A percentile compares a stretch with the other conserved stretches of the same genome.
Evolutionary conservation across 2,888 invertebrate species (phyloP).

Genomic region (Orchesellides sinensis): DNA sequence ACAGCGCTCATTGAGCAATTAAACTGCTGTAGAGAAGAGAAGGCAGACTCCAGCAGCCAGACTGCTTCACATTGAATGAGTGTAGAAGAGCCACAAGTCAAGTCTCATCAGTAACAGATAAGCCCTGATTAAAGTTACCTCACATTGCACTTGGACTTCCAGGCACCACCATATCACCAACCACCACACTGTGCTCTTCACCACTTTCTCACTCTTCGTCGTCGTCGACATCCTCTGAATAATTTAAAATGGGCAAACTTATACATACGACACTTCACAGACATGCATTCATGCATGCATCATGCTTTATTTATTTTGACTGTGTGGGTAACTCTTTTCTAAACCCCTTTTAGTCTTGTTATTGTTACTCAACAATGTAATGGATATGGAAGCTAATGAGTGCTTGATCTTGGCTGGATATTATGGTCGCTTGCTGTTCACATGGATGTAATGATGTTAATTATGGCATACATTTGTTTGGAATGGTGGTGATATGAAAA

Average conservation of each 20-base stretch:
- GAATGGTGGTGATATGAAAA: slow-evolving; percentile 32
- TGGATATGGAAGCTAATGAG: neutral
- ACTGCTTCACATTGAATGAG: neutral
- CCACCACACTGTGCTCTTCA: neutral
- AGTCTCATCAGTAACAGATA: slow-evolving; percentile 46
- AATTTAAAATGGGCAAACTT: neutral
- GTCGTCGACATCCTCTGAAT: neutral
- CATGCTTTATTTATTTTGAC: neutral
- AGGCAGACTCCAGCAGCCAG: slow-evolving; percentile 28
- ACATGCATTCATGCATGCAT: neutral
- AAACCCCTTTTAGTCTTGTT: neutral
- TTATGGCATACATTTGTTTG: slow-evolving; percentile 30
- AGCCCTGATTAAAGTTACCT: slow-evolving; percentile 66
- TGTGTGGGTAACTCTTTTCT: too few species aligned
- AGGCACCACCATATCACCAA: slow-evolving; percentile 59
- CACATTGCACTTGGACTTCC: slow-evolving; percentile 64
- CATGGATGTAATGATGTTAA: slow-evolving; percentile 5
- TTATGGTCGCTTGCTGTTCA: neutral
- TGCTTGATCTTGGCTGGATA: neutral
- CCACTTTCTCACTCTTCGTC: slow-evolving; percentile 7
- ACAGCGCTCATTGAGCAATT: slow-evolving; percentile 40
- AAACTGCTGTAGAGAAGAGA: slow-evolving; percentile 1
- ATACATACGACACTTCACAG: neutral
- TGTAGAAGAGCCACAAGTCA: slow-evolving; percentile 11
- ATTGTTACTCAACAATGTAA: too few species aligned